Percentiles rank a stretch among this genome's conserved stretches.
These are phyloP conservation scores for Andrena minutula DNA, from an alignment of 2,888 invertebrate species.

Conservation along the genomic window DNA sequence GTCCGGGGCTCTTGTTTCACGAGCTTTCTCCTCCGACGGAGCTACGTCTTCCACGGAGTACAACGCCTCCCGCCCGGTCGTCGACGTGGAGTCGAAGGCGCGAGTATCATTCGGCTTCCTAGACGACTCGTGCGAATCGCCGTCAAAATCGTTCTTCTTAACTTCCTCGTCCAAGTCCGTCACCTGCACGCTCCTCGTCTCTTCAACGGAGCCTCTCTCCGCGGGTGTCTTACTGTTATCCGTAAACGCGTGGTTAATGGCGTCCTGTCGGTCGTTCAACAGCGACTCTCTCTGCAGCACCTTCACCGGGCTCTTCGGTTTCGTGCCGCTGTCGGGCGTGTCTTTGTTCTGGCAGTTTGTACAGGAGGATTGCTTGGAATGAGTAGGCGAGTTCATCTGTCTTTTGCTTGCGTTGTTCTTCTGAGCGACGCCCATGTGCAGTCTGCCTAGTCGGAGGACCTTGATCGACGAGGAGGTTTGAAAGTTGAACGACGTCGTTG, in stretches of 20 bases:
- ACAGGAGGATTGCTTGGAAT: slow-evolving; percentile 62
- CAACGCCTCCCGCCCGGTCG: slow-evolving; percentile 25
- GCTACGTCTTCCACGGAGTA: slow-evolving; percentile 25
- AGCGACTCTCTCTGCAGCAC: slow-evolving; percentile 66
- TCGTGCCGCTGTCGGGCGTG: slow-evolving; percentile 60
- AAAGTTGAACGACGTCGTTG: slow-evolving; percentile 49
- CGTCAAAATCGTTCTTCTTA: slow-evolving; percentile 47
- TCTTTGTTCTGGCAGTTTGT: slow-evolving; percentile 68
- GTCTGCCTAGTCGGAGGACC: slow-evolving; percentile 64
- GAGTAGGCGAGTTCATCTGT: slow-evolving; percentile 74
- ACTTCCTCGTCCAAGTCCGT: slow-evolving; percentile 76
- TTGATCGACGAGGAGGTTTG: slow-evolving; percentile 61
- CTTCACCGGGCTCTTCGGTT: slow-evolving; percentile 76
- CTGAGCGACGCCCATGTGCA: slow-evolving; percentile 72
- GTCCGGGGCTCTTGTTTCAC: slow-evolving; percentile 55
- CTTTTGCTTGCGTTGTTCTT: slow-evolving; percentile 73
- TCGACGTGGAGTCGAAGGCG: slow-evolving; percentile 3
- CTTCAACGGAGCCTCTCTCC: slow-evolving; percentile 52
- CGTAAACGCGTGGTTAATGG: slow-evolving; percentile 21
- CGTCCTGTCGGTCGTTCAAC: slow-evolving; percentile 59
- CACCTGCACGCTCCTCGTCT: slow-evolving; percentile 67
- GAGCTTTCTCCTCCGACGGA: slow-evolving; percentile 44
- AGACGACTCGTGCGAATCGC: slow-evolving; percentile 18
- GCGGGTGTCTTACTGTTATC: slow-evolving; percentile 47
- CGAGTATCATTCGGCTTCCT: slow-evolving; percentile 42